Evolutionary conservation across 1,140 invertebrate species (phyloP).

Genomic region (Ptiloglossa arizonensis): DNA sequence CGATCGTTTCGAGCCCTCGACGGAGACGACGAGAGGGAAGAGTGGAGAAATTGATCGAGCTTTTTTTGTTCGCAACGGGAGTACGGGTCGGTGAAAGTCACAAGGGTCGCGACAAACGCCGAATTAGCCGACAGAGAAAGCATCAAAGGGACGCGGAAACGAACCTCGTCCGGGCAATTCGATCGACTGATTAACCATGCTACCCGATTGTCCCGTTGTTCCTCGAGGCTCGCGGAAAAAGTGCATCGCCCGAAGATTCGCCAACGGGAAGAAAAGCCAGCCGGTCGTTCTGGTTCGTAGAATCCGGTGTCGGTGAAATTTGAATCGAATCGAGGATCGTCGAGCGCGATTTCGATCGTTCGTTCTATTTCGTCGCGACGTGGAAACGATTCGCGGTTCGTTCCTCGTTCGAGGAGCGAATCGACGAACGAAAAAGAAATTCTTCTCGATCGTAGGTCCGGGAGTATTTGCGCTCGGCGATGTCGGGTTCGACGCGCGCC

Average conservation of each 20-base stretch:
- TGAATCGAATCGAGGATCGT: too few species aligned
- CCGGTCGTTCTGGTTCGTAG: too few species aligned
- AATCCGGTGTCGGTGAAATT: too few species aligned
- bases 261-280: too few species aligned
- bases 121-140: constrained; percentile 28
- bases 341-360: too few species aligned
- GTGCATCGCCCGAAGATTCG: neutral
- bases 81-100: constrained; percentile 8
- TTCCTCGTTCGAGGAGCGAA: too few species aligned
- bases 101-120: constrained; percentile 21
- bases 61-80: constrained; percentile 9
- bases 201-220: neutral
- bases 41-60: constrained; percentile 1
- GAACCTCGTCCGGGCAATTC: constrained; percentile 1
- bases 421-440: too few species aligned
- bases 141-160: constrained; percentile 20
- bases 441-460: too few species aligned
- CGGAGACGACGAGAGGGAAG: neutral
- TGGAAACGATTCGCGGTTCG: too few species aligned
- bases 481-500: too few species aligned
- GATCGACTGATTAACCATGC: constrained; percentile 43
- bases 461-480: too few species aligned
- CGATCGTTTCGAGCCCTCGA: neutral
- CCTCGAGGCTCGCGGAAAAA: neutral
- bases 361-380: too few species aligned